These are phyloP conservation scores for Tricholauxania praeusta DNA, from an alignment of 2,888 invertebrate species.

Conservation along the genomic window DNA sequence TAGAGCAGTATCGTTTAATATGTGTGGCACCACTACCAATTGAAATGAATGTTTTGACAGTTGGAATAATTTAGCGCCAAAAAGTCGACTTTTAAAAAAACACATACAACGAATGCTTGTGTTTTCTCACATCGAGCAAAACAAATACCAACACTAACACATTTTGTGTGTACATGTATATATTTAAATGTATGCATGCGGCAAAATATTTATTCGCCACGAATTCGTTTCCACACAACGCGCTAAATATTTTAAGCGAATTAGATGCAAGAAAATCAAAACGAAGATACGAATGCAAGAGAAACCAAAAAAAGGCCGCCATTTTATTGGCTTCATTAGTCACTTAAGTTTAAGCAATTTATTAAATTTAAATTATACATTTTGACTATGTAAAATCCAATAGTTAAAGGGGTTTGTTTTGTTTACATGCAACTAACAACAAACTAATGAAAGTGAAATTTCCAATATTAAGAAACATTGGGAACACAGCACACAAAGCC, in stretches of 20 bases:
- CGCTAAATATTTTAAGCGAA: background rate
- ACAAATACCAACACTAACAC: slow-evolving; percentile 1
- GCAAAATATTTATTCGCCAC: slow-evolving; percentile 5
- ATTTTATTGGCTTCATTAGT: slow-evolving; percentile 17
- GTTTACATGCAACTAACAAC: slow-evolving; percentile 9
- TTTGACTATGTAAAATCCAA: too few species aligned
- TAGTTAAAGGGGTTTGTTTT: background rate
- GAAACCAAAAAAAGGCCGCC: slow-evolving; percentile 10
- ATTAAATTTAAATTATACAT: too few species aligned
- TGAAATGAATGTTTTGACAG: slow-evolving; percentile 13
- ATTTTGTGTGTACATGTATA: too few species aligned
- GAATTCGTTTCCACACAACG: background rate
- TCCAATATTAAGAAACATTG: background rate
- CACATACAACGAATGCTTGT: slow-evolving; percentile 26
- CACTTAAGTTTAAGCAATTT: background rate
- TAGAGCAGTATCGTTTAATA: too few species aligned
- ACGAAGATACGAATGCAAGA: too few species aligned
- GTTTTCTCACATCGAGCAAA: slow-evolving; percentile 29
- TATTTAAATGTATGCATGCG: background rate
- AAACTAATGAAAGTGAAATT: slow-evolving; percentile 22
- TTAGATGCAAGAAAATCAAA: background rate
- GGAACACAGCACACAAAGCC: slow-evolving; percentile 15
- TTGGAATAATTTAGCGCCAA: slow-evolving; percentile 39
- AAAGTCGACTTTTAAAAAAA: slow-evolving; percentile 36
- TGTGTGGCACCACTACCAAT: too few species aligned